Evolutionary conservation across 2,113 vertebrate genomes (phyloP), one percentile per base, ranked within the genome.

Genomic region (Callionymus lyra): DNA sequence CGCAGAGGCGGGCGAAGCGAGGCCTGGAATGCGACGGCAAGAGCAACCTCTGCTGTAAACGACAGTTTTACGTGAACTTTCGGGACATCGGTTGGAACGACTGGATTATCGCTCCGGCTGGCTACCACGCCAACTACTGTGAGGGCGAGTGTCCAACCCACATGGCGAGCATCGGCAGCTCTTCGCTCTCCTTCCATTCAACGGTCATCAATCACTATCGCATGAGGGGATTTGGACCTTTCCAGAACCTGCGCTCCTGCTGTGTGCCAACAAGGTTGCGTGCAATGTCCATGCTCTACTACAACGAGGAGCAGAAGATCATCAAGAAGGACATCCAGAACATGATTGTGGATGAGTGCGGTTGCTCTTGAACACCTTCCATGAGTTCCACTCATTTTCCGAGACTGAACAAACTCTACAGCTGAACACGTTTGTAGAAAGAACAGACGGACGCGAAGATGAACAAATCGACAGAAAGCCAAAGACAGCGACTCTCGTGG

Each of bases 11-110:
- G 16, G 74, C 83, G 14, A 87, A 88, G 62, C 83, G 95, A 16
- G 91, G 89, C 33, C 71, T 98, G 57, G 92, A 98, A 68, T 98
- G 95, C 2, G 94, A 98, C 0, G 90, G 91, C 44, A 93, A 94
- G 65, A 88, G 87, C 57, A 88, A 83, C 34, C 64, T 90, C 40
- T 98, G 94, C 83, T 98, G 94, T 79, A 95, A 94, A 74, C 88
- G 89, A 19, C 90, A 95, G 60, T 98, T 98, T 75, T 94, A 89
- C 11, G 91, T 98, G 11, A 95, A 91, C 69, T 98, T 98, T 76
- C 92, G 91, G 73, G 93, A 97, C 72, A 98, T 98, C 12, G 92
- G 95, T 47, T 98, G 95, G 95, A 92, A 84, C n/a, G 95, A 98
- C 81, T 98, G 95, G 95, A 98, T 98, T 80, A 98, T 98, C 8